Evolutionary conservation across 2,113 vertebrate genomes (phyloP).

Genomic region (Seriola dumerili): DNA sequence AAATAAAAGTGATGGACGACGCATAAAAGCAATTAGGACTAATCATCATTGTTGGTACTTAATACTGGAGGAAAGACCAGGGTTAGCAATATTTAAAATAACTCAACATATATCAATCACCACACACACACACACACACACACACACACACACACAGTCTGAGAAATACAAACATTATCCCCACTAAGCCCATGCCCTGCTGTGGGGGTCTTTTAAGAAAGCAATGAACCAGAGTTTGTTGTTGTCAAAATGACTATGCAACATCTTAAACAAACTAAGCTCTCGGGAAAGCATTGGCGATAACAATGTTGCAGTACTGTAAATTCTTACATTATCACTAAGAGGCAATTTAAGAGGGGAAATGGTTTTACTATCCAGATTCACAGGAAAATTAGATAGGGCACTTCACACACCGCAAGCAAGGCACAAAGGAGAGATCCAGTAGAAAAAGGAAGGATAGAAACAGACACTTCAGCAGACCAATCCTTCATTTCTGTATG

Average conservation of each 20-base stretch:
- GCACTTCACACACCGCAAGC: slow-evolving; percentile 65
- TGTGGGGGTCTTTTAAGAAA: slow-evolving; percentile 58
- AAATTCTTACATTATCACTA: slow-evolving; percentile 68
- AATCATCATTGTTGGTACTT: slow-evolving; percentile 76
- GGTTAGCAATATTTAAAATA: slow-evolving; percentile 75
- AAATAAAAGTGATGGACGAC: slow-evolving; percentile 72
- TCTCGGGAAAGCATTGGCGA: slow-evolving; percentile 54
- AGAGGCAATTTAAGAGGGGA: slow-evolving; percentile 61
- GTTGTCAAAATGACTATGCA: slow-evolving; percentile 63
- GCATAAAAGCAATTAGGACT: slow-evolving; percentile 77
- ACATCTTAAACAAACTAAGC: slow-evolving; percentile 73
- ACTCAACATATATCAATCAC: slow-evolving; percentile 60
- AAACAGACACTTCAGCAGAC: slow-evolving; percentile 12
- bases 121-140: slow-evolving; percentile 1
- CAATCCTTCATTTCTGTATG: background rate
- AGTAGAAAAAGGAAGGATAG: slow-evolving; percentile 24
- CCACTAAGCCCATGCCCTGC: slow-evolving; percentile 51
- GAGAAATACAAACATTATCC: slow-evolving; percentile 52
- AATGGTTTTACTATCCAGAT: slow-evolving; percentile 60
- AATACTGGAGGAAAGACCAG: slow-evolving; percentile 59
- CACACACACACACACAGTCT: slow-evolving; percentile 6
- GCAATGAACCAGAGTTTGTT: slow-evolving; percentile 68
- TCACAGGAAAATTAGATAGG: slow-evolving; percentile 54
- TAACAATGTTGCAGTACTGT: slow-evolving; percentile 65
- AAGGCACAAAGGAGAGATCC: slow-evolving; percentile 44